Percentiles rank a stretch among this genome's conserved stretches.
Evolutionary conservation across 1,140 invertebrate species (phyloP).

Genomic region (Microplitis mediator): DNA sequence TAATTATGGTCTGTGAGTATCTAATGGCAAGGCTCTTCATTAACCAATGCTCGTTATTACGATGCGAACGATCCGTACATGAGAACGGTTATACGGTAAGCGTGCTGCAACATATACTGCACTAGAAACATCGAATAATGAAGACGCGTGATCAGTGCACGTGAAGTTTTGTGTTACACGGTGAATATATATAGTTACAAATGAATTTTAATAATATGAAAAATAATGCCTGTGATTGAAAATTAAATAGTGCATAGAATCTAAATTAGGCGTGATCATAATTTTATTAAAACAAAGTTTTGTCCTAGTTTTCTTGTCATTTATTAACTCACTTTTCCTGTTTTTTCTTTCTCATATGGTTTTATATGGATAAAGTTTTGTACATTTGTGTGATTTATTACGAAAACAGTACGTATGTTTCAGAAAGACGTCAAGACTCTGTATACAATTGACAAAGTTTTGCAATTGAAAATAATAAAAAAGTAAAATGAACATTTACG

Average conservation of each 20-base stretch:
- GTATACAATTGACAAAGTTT: background rate
- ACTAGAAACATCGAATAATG: background rate
- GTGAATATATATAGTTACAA: no score
- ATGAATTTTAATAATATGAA: no score
- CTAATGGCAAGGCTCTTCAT: constrained; percentile 21
- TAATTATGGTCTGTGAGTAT: constrained; percentile 23
- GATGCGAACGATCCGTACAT: background rate
- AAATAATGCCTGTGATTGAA: no score
- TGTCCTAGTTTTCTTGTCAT: no score
- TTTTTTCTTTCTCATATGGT: no score
- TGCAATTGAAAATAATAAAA: constrained; percentile 5
- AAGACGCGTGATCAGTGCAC: background rate
- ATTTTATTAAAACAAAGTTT: no score
- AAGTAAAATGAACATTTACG: constrained; percentile 25
- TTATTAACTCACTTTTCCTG: no score
- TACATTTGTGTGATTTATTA: background rate
- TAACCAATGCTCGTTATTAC: constrained; percentile 16
- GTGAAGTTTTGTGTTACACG: no score
- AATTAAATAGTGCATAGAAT: no score
- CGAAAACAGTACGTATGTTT: background rate
- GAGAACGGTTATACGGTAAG: background rate
- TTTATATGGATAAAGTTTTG: background rate
- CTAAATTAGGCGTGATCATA: no score
- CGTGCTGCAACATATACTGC: background rate
- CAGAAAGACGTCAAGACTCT: background rate